These are phyloP conservation scores for Carcharodon carcharias DNA, from an alignment of 2,797 vertebrate genomes.

Conservation along the genomic window DNA sequence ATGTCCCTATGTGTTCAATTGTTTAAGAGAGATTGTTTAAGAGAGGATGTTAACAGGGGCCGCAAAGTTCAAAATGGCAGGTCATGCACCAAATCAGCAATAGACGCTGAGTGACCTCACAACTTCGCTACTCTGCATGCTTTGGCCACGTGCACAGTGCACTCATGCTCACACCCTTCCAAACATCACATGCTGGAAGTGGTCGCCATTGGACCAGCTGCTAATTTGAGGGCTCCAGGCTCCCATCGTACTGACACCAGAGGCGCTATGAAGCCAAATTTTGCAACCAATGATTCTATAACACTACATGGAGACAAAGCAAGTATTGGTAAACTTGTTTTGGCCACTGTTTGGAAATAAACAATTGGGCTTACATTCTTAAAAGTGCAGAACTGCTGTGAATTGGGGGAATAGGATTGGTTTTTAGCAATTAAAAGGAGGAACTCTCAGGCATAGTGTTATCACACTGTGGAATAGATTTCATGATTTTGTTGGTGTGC, in stretches of 20 bases:
- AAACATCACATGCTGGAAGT: no score
- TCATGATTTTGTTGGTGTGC: background rate
- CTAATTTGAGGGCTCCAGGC: no score
- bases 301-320: background rate
- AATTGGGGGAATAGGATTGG: background rate
- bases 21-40: background rate
- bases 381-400: background rate
- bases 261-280: no score
- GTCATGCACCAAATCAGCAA: background rate
- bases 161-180: no score
- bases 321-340: background rate
- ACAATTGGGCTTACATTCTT: background rate
- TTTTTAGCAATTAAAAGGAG: background rate
- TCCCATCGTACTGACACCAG: no score
- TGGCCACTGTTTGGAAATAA: background rate
- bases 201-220: no score
- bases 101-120: background rate
- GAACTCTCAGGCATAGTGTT: background rate
- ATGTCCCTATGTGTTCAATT: no score
- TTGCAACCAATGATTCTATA: background rate
- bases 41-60: background rate
- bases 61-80: background rate
- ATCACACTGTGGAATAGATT: background rate
- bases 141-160: no score
- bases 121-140: background rate